Evolutionary conservation across 2,113 vertebrate genomes (phyloP).

Genomic region (Zosterops pallidus): DNA sequence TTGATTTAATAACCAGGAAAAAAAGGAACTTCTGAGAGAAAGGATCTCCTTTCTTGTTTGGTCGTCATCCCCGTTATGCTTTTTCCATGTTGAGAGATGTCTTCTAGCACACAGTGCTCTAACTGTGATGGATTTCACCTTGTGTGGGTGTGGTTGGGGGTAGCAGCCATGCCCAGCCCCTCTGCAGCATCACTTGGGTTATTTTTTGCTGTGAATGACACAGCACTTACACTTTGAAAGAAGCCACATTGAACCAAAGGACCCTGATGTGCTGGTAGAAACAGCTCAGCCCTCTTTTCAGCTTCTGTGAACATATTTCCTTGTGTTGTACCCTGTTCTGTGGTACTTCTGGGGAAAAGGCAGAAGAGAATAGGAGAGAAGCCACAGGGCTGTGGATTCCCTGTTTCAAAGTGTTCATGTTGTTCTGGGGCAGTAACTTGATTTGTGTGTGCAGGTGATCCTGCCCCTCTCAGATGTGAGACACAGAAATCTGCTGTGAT

Average conservation of each 20-base stretch:
- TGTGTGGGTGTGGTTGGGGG: not conserved
- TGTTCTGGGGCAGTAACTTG: not conserved
- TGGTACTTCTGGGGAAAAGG: not conserved
- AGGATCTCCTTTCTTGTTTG: not conserved
- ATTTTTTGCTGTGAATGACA: not conserved
- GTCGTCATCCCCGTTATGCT: not conserved
- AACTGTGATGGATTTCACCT: not conserved
- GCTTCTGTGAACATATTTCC: not conserved
- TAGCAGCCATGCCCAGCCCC: not conserved
- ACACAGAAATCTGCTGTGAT: not conserved
- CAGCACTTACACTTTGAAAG: rapidly evolving
- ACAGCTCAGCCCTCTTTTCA: not conserved
- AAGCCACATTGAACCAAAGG: not conserved
- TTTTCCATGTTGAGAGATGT: not conserved
- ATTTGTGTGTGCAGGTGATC: rapidly evolving
- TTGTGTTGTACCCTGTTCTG: not conserved
- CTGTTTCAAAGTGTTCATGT: not conserved
- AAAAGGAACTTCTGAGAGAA: not conserved
- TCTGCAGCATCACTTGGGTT: not conserved
- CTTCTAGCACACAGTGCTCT: rapidly evolving
- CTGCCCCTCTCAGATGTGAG: not conserved
- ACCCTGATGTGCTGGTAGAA: not conserved
- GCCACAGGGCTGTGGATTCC: rapidly evolving
- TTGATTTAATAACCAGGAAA: not conserved
- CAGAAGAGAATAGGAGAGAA: not conserved